A percentile compares a stretch with the other conserved stretches of the same genome.
Conservation (phyloP, 2,888 invertebrate genomes). For the Phyllotreta striolata region DNA sequence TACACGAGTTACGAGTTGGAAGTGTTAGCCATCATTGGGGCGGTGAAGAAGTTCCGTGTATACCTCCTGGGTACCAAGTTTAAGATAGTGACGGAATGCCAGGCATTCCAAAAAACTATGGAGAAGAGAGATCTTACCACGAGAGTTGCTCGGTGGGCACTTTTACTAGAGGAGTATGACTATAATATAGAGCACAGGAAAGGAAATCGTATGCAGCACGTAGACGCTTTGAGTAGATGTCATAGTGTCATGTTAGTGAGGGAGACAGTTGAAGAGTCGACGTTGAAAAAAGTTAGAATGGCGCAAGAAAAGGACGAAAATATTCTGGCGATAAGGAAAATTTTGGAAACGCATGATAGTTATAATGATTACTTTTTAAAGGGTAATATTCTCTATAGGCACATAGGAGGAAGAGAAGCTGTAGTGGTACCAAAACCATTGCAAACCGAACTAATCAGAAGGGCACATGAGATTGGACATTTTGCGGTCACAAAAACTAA, state of each 20-base stretch:
- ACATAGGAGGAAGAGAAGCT: conserved; percentile 36
- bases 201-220: conserved; percentile 46
- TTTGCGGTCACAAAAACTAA: conserved; percentile 46
- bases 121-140: conserved; percentile 47
- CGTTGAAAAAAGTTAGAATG: not conserved
- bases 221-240: conserved; percentile 46
- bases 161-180: conserved; percentile 48
- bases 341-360: conserved; percentile 33
- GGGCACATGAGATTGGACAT: conserved; percentile 53
- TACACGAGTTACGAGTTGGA: conserved; percentile 53
- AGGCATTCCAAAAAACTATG: conserved; percentile 51
- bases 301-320: conserved; percentile 42
- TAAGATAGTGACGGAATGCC: conserved; percentile 53
- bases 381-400: conserved; percentile 44
- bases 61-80: conserved; percentile 50
- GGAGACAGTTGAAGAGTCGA: not conserved
- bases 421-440: conserved; percentile 51
- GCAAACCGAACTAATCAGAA: conserved; percentile 53
- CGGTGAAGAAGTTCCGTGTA: conserved; percentile 51
- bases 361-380: conserved; percentile 29
- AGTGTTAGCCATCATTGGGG: conserved; percentile 51
- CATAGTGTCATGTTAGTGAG: conserved; percentile 28
- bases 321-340: conserved; percentile 39
- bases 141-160: conserved; percentile 49
- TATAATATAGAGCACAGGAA: conserved; percentile 45